A percentile compares a stretch with the other conserved stretches of the same genome.
phyloP scores from a whole-genome alignment of 1,140 invertebrate genomes.

The Hycleus cichorii region DNA sequence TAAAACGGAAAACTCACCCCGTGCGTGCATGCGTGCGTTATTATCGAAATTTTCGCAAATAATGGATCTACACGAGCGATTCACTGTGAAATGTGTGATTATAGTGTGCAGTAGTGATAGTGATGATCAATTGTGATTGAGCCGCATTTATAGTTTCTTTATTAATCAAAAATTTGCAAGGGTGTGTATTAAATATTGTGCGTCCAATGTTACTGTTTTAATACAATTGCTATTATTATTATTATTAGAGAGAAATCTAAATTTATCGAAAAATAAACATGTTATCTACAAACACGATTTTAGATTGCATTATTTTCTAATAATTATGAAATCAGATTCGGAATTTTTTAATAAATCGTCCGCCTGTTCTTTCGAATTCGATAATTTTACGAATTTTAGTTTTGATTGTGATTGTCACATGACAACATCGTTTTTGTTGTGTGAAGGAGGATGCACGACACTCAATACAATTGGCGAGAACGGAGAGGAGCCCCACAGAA shows the following conservation, averaged over 20 bases:
- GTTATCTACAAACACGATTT: not conserved
- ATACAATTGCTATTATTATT: too few species aligned
- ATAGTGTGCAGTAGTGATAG: conserved; percentile 8
- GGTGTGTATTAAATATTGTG: too few species aligned
- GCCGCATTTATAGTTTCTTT: too few species aligned
- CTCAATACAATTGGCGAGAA: conserved; percentile 4
- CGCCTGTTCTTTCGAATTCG: too few species aligned
- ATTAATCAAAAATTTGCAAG: too few species aligned
- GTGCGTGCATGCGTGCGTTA: too few species aligned
- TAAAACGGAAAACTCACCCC: too few species aligned
- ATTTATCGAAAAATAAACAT: conserved; percentile 14
- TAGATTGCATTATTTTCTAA: too few species aligned
- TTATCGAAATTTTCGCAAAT: not conserved
- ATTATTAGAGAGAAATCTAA: not conserved
- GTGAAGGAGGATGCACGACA: conserved; percentile 9
- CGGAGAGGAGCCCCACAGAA: conserved; percentile 1
- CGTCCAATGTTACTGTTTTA: too few species aligned
- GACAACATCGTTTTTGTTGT: conserved; percentile 10
- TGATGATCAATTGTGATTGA: not conserved
- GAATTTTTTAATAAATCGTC: too few species aligned
- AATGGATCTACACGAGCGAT: conserved; percentile 31
- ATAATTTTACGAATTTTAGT: too few species aligned
- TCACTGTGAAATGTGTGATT: conserved; percentile 32
- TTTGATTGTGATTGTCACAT: not conserved
- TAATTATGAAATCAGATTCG: too few species aligned